Evolutionary conservation across 2,797 vertebrate species (phyloP).

Genomic region (Diglossa cyanea): DNA sequence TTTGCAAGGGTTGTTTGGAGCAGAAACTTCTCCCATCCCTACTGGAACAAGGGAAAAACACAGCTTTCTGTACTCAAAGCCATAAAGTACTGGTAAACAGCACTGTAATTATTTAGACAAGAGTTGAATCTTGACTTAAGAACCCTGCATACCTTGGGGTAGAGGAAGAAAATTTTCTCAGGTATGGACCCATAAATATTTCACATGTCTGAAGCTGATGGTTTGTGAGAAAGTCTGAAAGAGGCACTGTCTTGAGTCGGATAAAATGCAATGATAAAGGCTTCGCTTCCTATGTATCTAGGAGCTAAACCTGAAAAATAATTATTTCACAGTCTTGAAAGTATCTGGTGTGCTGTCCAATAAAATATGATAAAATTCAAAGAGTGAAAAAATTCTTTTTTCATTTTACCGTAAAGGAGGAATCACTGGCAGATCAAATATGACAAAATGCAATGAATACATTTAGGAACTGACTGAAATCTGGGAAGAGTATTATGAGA

Average conservation of each 20-base stretch:
- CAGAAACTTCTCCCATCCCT: neutral
- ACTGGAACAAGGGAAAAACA: neutral
- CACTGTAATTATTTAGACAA: neutral
- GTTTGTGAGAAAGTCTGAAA: neutral
- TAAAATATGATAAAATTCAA: neutral
- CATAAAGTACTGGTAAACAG: neutral
- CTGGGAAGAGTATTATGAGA: neutral
- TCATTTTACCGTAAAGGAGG: neutral
- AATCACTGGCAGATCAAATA: neutral
- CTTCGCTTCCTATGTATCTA: neutral
- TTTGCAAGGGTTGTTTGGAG: neutral
- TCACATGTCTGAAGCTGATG: neutral
- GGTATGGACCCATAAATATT: neutral
- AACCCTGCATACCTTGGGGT: neutral
- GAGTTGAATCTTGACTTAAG: neutral
- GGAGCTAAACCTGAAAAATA: neutral
- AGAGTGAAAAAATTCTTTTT: neutral
- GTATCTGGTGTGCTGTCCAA: neutral
- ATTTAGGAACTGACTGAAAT: neutral
- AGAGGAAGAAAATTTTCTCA: neutral
- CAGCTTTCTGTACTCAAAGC: neutral
- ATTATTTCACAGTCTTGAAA: neutral
- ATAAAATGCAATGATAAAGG: neutral
- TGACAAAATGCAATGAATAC: neutral
- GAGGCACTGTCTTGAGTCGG: neutral